phyloP scores from a whole-genome alignment of 2,797 vertebrate genomes.

The Squalus acanthias region DNA sequence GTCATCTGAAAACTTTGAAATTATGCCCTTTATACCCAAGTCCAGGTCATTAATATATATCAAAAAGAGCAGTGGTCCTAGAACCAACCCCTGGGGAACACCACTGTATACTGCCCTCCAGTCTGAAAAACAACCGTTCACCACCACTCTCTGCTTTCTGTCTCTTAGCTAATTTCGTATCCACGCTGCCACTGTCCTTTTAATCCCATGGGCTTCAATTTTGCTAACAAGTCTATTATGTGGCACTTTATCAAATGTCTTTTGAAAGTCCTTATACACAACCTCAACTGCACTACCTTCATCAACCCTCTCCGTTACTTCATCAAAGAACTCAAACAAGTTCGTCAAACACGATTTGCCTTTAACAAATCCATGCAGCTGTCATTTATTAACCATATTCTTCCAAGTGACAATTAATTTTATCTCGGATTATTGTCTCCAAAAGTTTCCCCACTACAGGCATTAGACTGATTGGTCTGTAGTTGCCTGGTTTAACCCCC shows the following conservation, averaged over 20 bases:
- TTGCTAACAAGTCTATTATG: not conserved
- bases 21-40: too few species aligned
- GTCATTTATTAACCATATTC: not conserved
- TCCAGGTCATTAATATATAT: too few species aligned
- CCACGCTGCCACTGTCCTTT: not conserved
- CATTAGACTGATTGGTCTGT: too few species aligned
- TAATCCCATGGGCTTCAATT: not conserved
- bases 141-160: not conserved
- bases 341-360: not conserved
- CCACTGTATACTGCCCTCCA: too few species aligned
- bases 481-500: too few species aligned
- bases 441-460: not conserved
- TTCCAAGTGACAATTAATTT: not conserved
- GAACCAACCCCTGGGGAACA: too few species aligned
- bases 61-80: too few species aligned
- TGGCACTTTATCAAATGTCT: not conserved
- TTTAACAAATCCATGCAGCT: not conserved
- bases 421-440: not conserved
- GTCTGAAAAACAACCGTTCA: not conserved
- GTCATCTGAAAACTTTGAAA: too few species aligned
- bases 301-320: not conserved
- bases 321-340: not conserved
- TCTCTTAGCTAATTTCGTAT: not conserved
- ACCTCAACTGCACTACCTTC: not conserved
- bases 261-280: not conserved